Evolutionary conservation across 2,797 vertebrate species (phyloP), one percentile per base, ranked within the genome.

Genomic region (Vipera latastei): DNA sequence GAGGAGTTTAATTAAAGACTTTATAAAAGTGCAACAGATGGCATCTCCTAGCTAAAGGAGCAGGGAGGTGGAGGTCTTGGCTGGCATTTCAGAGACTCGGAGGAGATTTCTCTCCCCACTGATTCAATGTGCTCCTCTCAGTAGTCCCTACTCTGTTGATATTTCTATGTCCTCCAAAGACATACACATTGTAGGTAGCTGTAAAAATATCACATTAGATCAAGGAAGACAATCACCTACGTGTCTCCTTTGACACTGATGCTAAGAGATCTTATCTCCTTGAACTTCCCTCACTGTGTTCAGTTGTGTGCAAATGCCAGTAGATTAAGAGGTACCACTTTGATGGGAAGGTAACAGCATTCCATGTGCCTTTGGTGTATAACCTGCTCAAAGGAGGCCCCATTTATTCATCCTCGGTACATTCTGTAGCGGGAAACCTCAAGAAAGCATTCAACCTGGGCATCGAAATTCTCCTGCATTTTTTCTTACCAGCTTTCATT

Each of bases 1-100:
- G 95, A 96, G 86, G 92, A 96, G 92, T 94, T 97, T 96, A 96
- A 95, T 95, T 96, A 95, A 96, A 94, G 94, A 90, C 56, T 93
- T 95, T 90, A 90, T 32, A 28, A 94, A 91, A 94, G 95, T 85
- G 93, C 93, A 95, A 78, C 94, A 97, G 94, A 95, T 95, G 93
- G 93, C 78, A 95, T 91, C 89, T 91, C 90, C 53, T 93, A 55
- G 90, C 78, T 8, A 44, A 69, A 85, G 89, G 90, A 89, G 69
- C 78, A 59, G 89, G 38, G 60, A 6, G n/a, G 0, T 2, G 65
- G 88, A 73, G 60, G 25, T 90, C 78, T 91, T 91, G 59, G 55
- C 91, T 92, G 91, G 83, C 22, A 20, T 0, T 18, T 87, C 38
- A 65, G 48, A 8, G 2, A 0, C n/a, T 6, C 89, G 93, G 56